These are phyloP conservation scores for Aphrocallistes beatrix DNA, from an alignment of 37 sponge, comb jelly and placozoan genomes.

Conservation along the genomic window DNA sequence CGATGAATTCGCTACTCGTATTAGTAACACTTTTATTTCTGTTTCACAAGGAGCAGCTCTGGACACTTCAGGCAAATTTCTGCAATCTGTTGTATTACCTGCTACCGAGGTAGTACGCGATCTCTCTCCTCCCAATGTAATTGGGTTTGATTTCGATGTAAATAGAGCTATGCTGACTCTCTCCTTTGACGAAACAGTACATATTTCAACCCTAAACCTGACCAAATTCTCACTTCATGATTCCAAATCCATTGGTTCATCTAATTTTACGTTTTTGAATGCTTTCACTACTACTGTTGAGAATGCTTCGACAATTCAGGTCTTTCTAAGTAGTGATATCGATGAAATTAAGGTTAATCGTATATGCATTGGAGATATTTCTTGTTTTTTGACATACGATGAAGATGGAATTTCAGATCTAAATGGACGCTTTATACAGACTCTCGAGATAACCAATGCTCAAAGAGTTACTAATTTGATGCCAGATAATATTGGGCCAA, in stretches of 20 bases:
- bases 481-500: background rate
- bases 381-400: background rate
- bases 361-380: background rate
- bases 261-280: background rate
- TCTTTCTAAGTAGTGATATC: background rate
- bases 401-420: background rate
- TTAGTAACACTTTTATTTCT: background rate
- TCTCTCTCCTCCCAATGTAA: slow-evolving; percentile 20
- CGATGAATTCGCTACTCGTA: background rate
- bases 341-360: background rate
- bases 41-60: background rate
- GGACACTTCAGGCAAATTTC: background rate
- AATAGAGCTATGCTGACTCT: slow-evolving; percentile 28
- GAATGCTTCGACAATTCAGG: background rate
- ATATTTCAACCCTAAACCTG: slow-evolving; percentile 35
- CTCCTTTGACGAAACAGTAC: slow-evolving; percentile 71
- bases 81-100: slow-evolving; percentile 2
- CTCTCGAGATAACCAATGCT: background rate
- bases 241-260: background rate
- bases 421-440: background rate
- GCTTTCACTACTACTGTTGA: background rate
- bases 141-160: slow-evolving; percentile 31
- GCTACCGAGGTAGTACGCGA: background rate
- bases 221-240: slow-evolving; percentile 34
- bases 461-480: background rate